Evolutionary conservation across 2,797 vertebrate genomes (phyloP).

Genomic region (Merluccius polli): DNA sequence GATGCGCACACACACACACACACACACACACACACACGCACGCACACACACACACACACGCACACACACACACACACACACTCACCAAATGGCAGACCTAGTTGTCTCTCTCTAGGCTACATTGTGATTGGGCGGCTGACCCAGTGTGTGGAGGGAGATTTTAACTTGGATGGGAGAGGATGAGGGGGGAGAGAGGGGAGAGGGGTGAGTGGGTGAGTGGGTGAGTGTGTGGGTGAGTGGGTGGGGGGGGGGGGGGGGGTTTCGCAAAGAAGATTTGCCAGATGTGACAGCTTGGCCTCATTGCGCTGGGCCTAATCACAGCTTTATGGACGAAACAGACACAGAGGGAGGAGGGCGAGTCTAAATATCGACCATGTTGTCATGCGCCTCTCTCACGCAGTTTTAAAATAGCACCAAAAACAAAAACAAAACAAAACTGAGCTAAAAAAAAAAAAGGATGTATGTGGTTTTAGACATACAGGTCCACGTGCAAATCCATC

Average conservation of each 20-base stretch:
- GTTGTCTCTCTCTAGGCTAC: too few species aligned
- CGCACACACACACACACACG: neutral
- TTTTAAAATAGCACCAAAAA: too few species aligned
- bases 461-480: too few species aligned
- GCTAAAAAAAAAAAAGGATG: too few species aligned
- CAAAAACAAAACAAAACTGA: too few species aligned
- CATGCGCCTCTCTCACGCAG: neutral
- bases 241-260: neutral
- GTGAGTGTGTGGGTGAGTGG: too few species aligned
- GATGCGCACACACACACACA: slow-evolving; percentile 11
- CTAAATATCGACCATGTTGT: neutral
- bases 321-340: neutral
- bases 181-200: too few species aligned
- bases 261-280: slow-evolving; percentile 30
- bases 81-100: neutral
- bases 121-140: neutral
- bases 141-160: neutral
- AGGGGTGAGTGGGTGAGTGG: too few species aligned
- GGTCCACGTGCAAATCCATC: too few species aligned
- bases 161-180: slow-evolving; percentile 4
- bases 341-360: neutral
- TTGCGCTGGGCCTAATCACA: slow-evolving; percentile 22
- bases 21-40: neutral
- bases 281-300: slow-evolving; percentile 42
- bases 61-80: neutral